Base-by-base conservation (phyloP, 2,797 vertebrate genomes). In the Gallinago stenura region DNA sequence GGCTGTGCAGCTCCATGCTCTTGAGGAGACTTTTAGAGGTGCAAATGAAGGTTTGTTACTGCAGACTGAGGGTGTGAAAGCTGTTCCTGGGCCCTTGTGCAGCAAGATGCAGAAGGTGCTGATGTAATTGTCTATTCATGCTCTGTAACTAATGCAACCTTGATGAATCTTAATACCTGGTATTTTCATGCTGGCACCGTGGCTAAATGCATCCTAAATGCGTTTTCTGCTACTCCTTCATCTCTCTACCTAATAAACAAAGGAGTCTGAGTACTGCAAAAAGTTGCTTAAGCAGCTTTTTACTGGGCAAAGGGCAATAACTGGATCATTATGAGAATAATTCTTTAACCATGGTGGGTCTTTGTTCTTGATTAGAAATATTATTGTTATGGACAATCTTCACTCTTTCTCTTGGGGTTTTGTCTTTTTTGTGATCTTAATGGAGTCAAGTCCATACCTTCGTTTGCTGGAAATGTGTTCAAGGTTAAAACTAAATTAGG, bases 31-130 rank as follows among this genome's bases (percentile, higher is more conserved):
- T 69, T 95, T 81, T 26, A 76, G 77, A 95, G 87, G 89, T 86
- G 83, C 91, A 96, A 85, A 90, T 90, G 70, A 84, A 60, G 83
- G 62, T 73, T 96, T 64, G 37, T 83, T 89, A 33, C 43, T 91
- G 93, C 54, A 92, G 46, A 64, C 10, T 11, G 83, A 79, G 79
- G 30, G 61, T 82, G 66, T 87, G 71, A 92, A 89, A 94, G 41
- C 57, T 82, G 7, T 51, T 58, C 61, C 82, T 41, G 24, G 82
- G 81, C 80, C 61, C 75, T 31, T 15, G 50, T 46, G n/a, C 10
- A 16, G 39, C 43, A 31, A 28, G 62, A 25, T 51, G 46, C 64
- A 66, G 68, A 46, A 94, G 72, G 83, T 90, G 93, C 80, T 89
- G 94, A 83, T 95, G 41, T 60, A 80, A 91, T 87, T 96, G 76